These are phyloP conservation scores for Trachelus iudaicus DNA, from an alignment of 2,888 invertebrate genomes.

Conservation along the genomic window DNA sequence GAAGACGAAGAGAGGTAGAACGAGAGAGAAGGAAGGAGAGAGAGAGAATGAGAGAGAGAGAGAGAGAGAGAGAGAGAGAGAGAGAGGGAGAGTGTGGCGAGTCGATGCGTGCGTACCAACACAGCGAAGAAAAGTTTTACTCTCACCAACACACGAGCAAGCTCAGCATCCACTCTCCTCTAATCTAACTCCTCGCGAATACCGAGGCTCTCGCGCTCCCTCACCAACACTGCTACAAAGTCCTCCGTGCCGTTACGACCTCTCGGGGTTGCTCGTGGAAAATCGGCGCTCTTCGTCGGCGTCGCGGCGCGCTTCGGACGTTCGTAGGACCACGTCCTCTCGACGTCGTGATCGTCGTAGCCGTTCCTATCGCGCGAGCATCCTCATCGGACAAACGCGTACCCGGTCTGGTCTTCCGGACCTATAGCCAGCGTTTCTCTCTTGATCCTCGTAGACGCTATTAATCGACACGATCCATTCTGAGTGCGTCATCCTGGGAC, in stretches of 20 bases:
- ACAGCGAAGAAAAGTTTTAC: slow-evolving; percentile 64
- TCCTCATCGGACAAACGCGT: background rate
- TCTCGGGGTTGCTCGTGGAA: slow-evolving; percentile 55
- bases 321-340: slow-evolving; percentile 42
- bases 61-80: slow-evolving; percentile 23
- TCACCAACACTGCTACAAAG: slow-evolving; percentile 39
- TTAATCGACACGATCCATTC: no score
- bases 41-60: slow-evolving; percentile 25
- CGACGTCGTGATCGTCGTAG: slow-evolving; percentile 21
- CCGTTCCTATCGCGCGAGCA: slow-evolving; percentile 16
- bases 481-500: no score
- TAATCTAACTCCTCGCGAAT: slow-evolving; percentile 62
- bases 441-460: no score
- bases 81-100: slow-evolving; percentile 32
- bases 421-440: no score
- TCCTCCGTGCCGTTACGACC: slow-evolving; percentile 42
- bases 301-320: slow-evolving; percentile 48
- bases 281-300: slow-evolving; percentile 52
- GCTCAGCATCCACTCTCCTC: slow-evolving; percentile 34
- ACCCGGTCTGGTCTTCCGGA: no score
- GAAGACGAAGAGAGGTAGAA: slow-evolving; percentile 9
- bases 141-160: slow-evolving; percentile 52
- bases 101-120: slow-evolving; percentile 58
- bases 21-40: slow-evolving; percentile 25
- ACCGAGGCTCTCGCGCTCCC: slow-evolving; percentile 22